These are phyloP conservation scores for Nomada lathburiana DNA, from an alignment of 2,888 invertebrate species.

Conservation along the genomic window DNA sequence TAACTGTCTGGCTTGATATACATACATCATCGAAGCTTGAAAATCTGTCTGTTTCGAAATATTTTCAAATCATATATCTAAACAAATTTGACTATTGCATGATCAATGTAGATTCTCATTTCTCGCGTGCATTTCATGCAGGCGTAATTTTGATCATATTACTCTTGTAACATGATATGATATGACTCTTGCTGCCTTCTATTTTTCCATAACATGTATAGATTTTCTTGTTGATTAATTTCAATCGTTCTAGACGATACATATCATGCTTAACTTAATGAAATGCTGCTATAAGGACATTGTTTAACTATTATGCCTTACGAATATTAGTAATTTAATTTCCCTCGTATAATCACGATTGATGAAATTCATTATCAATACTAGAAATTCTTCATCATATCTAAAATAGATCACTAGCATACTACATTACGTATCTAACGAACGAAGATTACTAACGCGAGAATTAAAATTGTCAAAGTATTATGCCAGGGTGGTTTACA, in stretches of 20 bases:
- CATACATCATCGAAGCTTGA: constrained; percentile 6
- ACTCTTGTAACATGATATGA: background rate
- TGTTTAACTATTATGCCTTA: constrained; percentile 13
- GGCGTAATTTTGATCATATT: constrained; percentile 4
- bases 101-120: constrained; percentile 31
- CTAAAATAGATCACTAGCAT: background rate
- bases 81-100: constrained; percentile 34
- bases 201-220: constrained; percentile 31
- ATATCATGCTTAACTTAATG: constrained; percentile 37
- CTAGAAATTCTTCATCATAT: constrained; percentile 1
- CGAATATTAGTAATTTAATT: background rate
- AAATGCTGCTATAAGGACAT: constrained; percentile 8
- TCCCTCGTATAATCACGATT: constrained; percentile 3
- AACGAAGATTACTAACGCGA: background rate
- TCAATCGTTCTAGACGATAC: constrained; percentile 1
- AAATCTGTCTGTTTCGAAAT: constrained; percentile 3
- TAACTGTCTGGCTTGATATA: background rate
- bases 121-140: background rate
- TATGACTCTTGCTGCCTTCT: constrained; percentile 1
- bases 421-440: background rate
- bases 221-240: constrained; percentile 16
- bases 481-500: background rate
- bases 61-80: constrained; percentile 6
- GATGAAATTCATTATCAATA: background rate
- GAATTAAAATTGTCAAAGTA: background rate